Base-by-base conservation (phyloP, 2,888 invertebrate genomes). In the Tinea trinotella region DNA sequence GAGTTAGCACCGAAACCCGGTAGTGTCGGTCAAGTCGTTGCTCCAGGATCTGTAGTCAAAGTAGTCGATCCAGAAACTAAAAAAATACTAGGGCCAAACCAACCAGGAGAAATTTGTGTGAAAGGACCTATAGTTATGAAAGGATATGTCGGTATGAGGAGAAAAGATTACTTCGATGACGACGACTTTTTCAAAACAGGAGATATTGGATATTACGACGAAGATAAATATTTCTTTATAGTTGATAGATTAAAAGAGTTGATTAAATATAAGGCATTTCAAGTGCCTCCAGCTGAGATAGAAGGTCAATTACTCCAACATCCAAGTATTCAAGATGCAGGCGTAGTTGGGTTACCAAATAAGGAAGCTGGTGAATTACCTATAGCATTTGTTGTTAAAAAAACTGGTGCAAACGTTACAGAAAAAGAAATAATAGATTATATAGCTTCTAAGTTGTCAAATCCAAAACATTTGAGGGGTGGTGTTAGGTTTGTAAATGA, bases 251-350 rank as follows among this genome's bases (percentile, higher is more conserved):
- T 82, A 55, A 83, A 83, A 58, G 83, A 83, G 54, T 66, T 83
- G 0, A 83, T 83, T 57, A 83, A 83, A 56, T 83, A 76, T 59
- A 82, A 83, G 44, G 80, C 68, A 0, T 71, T 62, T 57, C 82
- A 83, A 72, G 91, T 90, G 0, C 90, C 96, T 0, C 96, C 96
- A 54, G 95, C 96, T 0, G 96, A 97, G 75, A 72, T 97, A 36
- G 97, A 97, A 80, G 91, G 90, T 1, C 66, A 95, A n/a, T 76
- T 97, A 0, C 76, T 95, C 0, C 88, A 89, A n/a, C 90, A 94
- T 71, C 88, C 90, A 0, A 87, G 87, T 13, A 88, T 97, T 1
- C 84, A 86, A 55, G 96, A 96, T 62, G 93, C 89, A 0, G 95
- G 92, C 0, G 96, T 96, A 0, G 87, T 95, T 59, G 96, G 95